Conservation (phyloP, 2,888 invertebrate genomes). For the Cenopis cana region DNA sequence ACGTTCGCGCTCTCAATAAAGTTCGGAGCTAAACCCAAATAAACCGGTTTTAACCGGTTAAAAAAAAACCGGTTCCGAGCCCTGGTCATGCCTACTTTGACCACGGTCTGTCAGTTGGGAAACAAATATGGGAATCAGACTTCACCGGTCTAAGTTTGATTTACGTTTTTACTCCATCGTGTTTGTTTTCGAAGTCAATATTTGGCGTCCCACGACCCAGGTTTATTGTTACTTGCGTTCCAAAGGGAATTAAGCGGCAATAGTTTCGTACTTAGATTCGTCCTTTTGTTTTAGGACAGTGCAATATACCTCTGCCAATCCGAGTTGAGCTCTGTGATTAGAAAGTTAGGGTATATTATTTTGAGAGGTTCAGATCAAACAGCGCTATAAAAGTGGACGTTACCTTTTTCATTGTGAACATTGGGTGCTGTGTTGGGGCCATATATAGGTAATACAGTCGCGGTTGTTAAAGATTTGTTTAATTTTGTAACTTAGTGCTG, state of each 20-base stretch:
- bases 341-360: not conserved
- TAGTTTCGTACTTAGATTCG: not conserved
- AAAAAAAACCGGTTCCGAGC: no score
- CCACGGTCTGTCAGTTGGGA: not conserved
- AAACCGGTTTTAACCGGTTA: no score
- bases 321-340: not conserved
- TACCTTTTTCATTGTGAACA: conserved; percentile 26
- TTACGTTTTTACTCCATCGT: conserved; percentile 14
- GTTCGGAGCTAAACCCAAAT: no score
- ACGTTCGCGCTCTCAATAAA: no score
- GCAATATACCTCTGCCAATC: not conserved
- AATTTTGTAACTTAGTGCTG: no score
- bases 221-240: not conserved
- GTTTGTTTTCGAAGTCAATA: conserved; percentile 31
- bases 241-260: not conserved
- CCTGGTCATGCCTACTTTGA: no score
- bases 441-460: not conserved
- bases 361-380: conserved; percentile 1
- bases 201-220: conserved; percentile 26
- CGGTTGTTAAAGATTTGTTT: not conserved
- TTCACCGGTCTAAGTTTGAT: conserved; percentile 1
- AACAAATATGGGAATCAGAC: not conserved
- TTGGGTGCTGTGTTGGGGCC: conserved; percentile 15
- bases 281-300: not conserved
- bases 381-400: conserved; percentile 17